These are phyloP conservation scores for Ceramica pisi DNA, from an alignment of 2,888 invertebrate genomes.

Conservation along the genomic window DNA sequence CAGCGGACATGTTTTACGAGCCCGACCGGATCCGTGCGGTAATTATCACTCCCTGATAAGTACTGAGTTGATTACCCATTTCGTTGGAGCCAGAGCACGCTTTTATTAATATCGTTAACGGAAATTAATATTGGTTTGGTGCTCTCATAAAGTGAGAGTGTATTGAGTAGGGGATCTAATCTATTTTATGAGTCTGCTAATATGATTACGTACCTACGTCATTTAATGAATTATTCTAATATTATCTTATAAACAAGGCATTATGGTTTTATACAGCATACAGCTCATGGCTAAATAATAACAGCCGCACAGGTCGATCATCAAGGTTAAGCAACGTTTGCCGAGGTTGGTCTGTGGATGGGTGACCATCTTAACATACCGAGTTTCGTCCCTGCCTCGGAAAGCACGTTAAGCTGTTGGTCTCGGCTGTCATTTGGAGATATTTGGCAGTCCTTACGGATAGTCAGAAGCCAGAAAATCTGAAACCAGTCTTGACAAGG, in stretches of 20 bases:
- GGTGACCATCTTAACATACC: no score
- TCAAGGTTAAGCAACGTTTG: no score
- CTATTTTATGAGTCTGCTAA: not conserved
- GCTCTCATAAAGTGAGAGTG: slow-evolving; percentile 3
- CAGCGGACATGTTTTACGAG: slow-evolving; percentile 45
- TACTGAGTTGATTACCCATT: slow-evolving; percentile 34
- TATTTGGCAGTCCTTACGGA: no score
- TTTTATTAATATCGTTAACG: slow-evolving; percentile 38
- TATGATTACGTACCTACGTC: not conserved
- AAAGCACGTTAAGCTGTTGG: no score
- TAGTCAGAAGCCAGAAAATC: no score
- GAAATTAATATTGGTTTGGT: slow-evolving; percentile 27
- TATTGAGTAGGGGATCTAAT: not conserved
- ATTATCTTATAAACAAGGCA: not conserved
- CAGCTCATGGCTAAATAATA: no score
- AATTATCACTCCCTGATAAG: slow-evolving; percentile 55
- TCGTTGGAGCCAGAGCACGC: slow-evolving; percentile 21
- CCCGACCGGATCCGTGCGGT: slow-evolving; percentile 45
- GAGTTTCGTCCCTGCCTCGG: no score
- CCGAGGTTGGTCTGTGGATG: no score
- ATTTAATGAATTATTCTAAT: not conserved
- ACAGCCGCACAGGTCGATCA: no score
- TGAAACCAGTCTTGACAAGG: no score
- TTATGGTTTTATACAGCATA: not conserved
- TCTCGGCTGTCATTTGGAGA: no score